Conservation (phyloP, 2,797 vertebrate species). For the Tiaroga cobitis region DNA sequence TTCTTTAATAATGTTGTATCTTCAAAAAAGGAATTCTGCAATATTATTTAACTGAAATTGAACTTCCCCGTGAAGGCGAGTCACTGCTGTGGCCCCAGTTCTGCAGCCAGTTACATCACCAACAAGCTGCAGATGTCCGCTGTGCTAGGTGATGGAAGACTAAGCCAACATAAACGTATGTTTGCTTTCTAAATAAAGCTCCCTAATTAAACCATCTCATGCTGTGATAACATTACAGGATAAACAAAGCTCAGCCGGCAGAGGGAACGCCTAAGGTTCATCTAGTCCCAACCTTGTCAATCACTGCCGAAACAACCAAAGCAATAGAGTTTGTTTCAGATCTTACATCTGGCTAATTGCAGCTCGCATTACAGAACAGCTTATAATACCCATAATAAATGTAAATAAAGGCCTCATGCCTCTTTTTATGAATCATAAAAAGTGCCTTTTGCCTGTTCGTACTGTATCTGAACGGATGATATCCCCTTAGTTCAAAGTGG, state of each 20-base stretch:
- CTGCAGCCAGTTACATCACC: conserved; percentile 64
- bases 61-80: not conserved
- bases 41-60: not conserved
- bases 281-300: conserved; percentile 61
- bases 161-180: conserved; percentile 81
- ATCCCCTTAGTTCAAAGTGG: not conserved
- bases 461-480: not conserved
- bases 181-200: conserved; percentile 81
- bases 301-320: conserved; percentile 25
- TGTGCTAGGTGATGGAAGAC: conserved; percentile 70
- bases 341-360: not conserved
- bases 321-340: not conserved
- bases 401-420: not conserved
- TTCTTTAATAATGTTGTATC: not conserved
- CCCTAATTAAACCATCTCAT: conserved; percentile 79
- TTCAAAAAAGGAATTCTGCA: not conserved
- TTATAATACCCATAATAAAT: not conserved
- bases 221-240: conserved; percentile 79
- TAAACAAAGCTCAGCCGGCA: conserved; percentile 71
- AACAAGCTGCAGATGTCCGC: conserved; percentile 55
- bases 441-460: not conserved
- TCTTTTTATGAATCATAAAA: conserved; percentile 13
- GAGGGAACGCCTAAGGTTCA: conserved; percentile 69
- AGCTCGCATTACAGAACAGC: not conserved
- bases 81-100: conserved; percentile 5